These are phyloP conservation scores for Torymus auratus DNA, from an alignment of 2,888 invertebrate genomes.

Conservation along the genomic window DNA sequence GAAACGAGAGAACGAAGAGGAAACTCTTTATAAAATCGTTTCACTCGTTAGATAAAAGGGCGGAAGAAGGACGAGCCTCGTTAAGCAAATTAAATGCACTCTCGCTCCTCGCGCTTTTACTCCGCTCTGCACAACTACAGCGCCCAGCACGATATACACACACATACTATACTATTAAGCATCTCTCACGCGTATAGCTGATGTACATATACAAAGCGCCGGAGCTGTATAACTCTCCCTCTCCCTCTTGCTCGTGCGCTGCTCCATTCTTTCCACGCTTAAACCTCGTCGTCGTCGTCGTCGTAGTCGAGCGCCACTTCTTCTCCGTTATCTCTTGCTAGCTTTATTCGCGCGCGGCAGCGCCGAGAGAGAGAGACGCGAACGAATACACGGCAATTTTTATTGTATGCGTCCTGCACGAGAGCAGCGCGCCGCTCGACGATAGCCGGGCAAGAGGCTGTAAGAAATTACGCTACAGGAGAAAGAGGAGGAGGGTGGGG, in stretches of 20 bases:
- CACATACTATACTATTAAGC: background rate
- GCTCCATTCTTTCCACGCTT: constrained; percentile 37
- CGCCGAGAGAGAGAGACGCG: constrained; percentile 15
- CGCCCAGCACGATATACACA: too few relatives aligned
- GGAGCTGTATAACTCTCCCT: too few relatives aligned
- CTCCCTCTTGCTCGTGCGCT: background rate
- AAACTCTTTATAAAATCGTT: constrained; percentile 62
- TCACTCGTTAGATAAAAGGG: constrained; percentile 63
- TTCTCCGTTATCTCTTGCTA: constrained; percentile 52
- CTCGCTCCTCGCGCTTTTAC: constrained; percentile 34
- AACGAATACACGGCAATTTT: constrained; percentile 50
- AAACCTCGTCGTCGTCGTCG: constrained; percentile 18
- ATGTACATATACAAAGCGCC: background rate
- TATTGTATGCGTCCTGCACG: background rate
- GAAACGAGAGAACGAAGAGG: too few relatives aligned
- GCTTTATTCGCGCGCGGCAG: constrained; percentile 22
- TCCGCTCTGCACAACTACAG: background rate
- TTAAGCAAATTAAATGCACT: constrained; percentile 67
- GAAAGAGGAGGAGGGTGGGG: too few relatives aligned
- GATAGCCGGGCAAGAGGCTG: constrained; percentile 18
- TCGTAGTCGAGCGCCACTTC: constrained; percentile 23
- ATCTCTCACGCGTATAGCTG: too few relatives aligned
- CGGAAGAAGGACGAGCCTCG: constrained; percentile 63
- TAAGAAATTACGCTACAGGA: constrained; percentile 26
- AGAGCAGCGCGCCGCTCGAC: constrained; percentile 1